These are phyloP conservation scores for Paradisaea rubra DNA, from an alignment of 2,113 vertebrate species.

Conservation along the genomic window DNA sequence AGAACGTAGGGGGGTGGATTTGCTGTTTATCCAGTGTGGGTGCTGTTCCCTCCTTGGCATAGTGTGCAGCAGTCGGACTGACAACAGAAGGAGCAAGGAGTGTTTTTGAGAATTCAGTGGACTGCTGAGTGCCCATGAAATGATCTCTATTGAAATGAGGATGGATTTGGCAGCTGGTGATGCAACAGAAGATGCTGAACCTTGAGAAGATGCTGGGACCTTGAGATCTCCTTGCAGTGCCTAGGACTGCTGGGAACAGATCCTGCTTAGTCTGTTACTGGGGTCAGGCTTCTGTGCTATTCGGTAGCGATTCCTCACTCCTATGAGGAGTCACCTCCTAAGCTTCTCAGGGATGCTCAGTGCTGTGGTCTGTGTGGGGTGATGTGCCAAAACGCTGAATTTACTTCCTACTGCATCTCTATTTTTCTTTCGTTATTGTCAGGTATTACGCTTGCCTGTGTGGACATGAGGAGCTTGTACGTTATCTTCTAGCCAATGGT, in stretches of 20 bases:
- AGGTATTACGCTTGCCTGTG: conserved; percentile 97
- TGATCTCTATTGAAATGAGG: neutral
- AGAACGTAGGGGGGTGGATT: neutral
- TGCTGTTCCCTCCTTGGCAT: neutral
- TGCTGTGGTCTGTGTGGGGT: neutral
- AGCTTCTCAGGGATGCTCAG: neutral
- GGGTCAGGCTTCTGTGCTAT: neutral
- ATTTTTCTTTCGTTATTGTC: neutral
- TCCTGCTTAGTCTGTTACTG: neutral
- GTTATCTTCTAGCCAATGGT: conserved; percentile 92
- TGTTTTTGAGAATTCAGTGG: neutral
- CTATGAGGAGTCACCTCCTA: neutral
- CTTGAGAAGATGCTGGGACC: neutral
- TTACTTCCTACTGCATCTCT: neutral
- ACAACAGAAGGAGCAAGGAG: neutral
- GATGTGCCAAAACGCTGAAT: neutral
- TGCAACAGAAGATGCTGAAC: neutral
- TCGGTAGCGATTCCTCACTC: neutral
- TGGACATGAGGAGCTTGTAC: conserved; percentile 93
- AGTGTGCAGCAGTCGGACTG: neutral
- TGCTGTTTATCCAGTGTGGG: neutral
- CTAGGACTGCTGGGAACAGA: neutral
- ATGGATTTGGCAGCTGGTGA: neutral
- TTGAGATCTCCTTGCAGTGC: neutral
- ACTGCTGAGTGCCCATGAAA: neutral